These are phyloP conservation scores for Limnephilus lunatus DNA, from an alignment of 2,888 invertebrate genomes.

Conservation along the genomic window DNA sequence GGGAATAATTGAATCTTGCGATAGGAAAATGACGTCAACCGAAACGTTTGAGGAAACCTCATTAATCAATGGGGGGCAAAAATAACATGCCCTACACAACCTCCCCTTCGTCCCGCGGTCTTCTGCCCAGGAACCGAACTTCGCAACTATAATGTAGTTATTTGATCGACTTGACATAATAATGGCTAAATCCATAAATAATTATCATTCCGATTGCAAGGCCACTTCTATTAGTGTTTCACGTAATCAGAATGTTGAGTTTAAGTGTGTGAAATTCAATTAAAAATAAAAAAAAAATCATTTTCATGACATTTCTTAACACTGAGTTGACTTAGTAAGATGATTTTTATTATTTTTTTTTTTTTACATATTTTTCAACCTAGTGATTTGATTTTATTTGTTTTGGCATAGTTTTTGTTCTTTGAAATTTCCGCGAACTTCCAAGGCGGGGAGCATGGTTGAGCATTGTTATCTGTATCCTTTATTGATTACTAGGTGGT, in stretches of 20 bases:
- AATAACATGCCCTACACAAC: not conserved
- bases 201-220: not conserved
- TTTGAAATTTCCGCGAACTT: no score
- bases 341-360: no score
- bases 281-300: not conserved
- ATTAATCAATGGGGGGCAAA: conserved; percentile 24
- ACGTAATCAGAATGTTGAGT: not conserved
- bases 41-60: conserved; percentile 6
- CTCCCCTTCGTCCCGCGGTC: not conserved
- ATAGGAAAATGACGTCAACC: conserved; percentile 17
- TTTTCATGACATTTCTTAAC: no score
- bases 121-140: not conserved
- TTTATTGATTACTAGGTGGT: no score
- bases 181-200: not conserved
- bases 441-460: no score
- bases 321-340: no score
- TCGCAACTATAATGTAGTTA: not conserved
- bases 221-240: not conserved
- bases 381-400: no score
- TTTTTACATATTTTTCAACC: no score
- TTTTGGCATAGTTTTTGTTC: no score
- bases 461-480: no score
- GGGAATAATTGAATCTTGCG: conserved; percentile 28
- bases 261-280: not conserved
- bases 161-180: not conserved